These are phyloP conservation scores for Montipora foliosa DNA, from an alignment of 64 coral and sea anemone species.

Conservation along the genomic window DNA sequence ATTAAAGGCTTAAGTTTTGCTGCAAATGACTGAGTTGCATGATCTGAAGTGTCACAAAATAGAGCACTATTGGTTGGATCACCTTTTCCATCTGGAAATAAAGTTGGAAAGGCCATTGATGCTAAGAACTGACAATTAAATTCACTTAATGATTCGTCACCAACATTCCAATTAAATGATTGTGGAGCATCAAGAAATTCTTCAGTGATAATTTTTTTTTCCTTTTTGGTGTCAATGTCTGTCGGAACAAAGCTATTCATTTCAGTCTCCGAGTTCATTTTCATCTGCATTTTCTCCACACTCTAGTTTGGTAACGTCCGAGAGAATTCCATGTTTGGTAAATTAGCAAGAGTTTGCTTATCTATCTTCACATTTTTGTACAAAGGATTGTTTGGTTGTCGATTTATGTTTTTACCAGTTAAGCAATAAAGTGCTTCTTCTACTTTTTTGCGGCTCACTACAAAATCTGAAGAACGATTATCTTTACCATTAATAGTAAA, in stretches of 20 bases:
- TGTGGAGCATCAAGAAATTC: constrained; percentile 4
- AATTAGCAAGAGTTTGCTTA: not conserved
- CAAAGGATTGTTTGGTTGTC: not conserved
- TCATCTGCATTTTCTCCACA: not conserved
- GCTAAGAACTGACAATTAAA: constrained; percentile 47
- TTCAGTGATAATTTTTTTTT: constrained; percentile 24
- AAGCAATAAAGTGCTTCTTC: not conserved
- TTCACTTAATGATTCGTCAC: constrained; percentile 60
- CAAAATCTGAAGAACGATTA: not conserved
- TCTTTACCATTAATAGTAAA: not conserved
- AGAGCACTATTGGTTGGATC: constrained; percentile 24
- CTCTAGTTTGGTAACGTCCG: not conserved
- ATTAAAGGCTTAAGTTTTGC: not conserved
- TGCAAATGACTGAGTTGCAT: constrained; percentile 3
- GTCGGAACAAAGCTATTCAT: constrained; percentile 57
- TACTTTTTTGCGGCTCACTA: not conserved
- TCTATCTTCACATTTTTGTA: not conserved
- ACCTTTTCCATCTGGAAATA: constrained; percentile 9
- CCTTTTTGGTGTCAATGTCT: constrained; percentile 56
- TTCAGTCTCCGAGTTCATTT: constrained; percentile 6
- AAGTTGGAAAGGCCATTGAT: constrained; percentile 61
- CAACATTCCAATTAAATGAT: constrained; percentile 13
- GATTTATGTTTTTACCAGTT: not conserved
- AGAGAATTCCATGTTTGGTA: not conserved
- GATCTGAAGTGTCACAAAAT: constrained; percentile 41